A percentile compares a stretch with the other conserved stretches of the same genome.
Conservation (phyloP, 2,888 invertebrate genomes). For the Spisula solida region DNA sequence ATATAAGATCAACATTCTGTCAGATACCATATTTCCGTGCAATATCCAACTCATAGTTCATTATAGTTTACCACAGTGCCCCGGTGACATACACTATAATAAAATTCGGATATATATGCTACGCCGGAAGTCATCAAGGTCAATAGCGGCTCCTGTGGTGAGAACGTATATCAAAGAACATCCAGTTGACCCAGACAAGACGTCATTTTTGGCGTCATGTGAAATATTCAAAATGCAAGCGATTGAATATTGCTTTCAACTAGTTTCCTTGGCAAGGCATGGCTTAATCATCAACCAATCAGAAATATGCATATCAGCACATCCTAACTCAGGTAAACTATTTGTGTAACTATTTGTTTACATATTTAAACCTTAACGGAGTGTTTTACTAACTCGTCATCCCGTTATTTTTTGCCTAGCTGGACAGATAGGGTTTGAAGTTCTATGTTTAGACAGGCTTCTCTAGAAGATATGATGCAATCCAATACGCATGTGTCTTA, state of each 20-base stretch:
- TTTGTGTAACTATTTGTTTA: neutral
- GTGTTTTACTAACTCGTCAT: neutral
- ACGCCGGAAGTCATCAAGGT: slow-evolving; percentile 73
- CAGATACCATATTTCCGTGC: slow-evolving; percentile 81
- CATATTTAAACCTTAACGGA: neutral
- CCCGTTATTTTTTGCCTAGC: neutral
- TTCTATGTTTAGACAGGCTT: too few species aligned
- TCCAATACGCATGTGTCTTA: neutral
- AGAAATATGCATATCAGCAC: slow-evolving; percentile 79
- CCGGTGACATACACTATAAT: slow-evolving; percentile 77
- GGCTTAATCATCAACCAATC: slow-evolving; percentile 81
- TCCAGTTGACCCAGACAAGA: slow-evolving; percentile 73
- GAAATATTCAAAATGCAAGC: slow-evolving; percentile 76
- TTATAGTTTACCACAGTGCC: slow-evolving; percentile 80
- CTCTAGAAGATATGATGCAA: too few species aligned
- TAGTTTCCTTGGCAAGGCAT: slow-evolving; percentile 79
- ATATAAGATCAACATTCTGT: slow-evolving; percentile 75
- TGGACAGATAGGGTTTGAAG: too few species aligned
- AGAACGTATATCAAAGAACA: slow-evolving; percentile 77
- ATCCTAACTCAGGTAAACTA: slow-evolving; percentile 80
- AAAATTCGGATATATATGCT: slow-evolving; percentile 81
- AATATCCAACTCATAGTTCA: slow-evolving; percentile 70
- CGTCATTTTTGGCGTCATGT: slow-evolving; percentile 76
- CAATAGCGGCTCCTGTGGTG: slow-evolving; percentile 80
- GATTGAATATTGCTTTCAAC: slow-evolving; percentile 84